Percentiles rank a stretch among this genome's conserved stretches.
These are phyloP conservation scores for Diploscapter pachys DNA, from an alignment of 1,140 invertebrate species.

Conservation along the genomic window DNA sequence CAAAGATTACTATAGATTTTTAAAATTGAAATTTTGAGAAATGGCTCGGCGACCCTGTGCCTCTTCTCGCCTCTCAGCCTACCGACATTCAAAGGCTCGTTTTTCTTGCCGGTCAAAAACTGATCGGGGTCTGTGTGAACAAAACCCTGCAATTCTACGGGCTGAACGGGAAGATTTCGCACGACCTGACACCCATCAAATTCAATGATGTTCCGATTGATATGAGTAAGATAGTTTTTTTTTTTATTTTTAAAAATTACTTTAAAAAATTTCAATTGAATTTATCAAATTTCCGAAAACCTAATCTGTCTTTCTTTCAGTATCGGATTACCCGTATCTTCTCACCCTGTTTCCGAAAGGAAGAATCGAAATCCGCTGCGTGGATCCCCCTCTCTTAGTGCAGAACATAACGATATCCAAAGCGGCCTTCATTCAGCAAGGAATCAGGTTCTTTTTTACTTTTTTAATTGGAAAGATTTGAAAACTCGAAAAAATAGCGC, in stretches of 20 bases:
- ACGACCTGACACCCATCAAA: background rate
- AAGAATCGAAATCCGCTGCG: slow-evolving; percentile 17
- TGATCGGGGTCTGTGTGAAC: background rate
- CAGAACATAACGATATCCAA: slow-evolving; percentile 27
- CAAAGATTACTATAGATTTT: too few species aligned
- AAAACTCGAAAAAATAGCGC: too few species aligned
- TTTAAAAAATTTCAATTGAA: background rate
- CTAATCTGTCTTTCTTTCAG: slow-evolving; percentile 15
- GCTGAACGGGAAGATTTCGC: background rate
- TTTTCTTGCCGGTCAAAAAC: background rate
- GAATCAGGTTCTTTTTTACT: slow-evolving; percentile 7
- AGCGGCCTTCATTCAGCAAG: slow-evolving; percentile 14
- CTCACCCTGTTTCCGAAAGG: slow-evolving; percentile 22
- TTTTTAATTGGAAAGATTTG: background rate
- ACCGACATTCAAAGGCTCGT: background rate
- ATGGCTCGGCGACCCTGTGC: too few species aligned
- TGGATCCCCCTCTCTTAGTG: background rate
- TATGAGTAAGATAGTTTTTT: background rate
- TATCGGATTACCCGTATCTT: slow-evolving; percentile 26
- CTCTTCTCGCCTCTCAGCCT: too few species aligned
- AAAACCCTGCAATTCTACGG: background rate
- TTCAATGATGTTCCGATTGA: background rate
- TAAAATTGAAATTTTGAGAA: too few species aligned
- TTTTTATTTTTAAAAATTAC: background rate
- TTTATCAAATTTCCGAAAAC: background rate